Percentiles rank a stretch among this genome's conserved stretches.
Evolutionary conservation across 1,140 invertebrate genomes (phyloP).

Genomic region (Ceratosolen solmsi): DNA sequence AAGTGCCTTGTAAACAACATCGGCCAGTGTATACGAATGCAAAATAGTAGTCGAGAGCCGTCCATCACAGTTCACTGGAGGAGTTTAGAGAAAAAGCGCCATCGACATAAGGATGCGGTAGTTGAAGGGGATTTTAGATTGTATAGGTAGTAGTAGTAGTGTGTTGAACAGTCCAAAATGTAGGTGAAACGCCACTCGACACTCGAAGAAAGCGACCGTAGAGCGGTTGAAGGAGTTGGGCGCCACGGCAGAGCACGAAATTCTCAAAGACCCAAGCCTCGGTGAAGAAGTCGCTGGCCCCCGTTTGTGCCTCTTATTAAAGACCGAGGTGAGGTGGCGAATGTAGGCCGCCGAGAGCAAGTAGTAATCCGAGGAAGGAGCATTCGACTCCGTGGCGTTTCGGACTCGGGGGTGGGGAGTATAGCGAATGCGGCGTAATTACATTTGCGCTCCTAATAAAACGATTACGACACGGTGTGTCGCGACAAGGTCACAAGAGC

Average conservation of each 20-base stretch:
- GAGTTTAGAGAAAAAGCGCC: too few relatives aligned
- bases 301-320: not conserved
- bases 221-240: too few relatives aligned
- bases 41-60: too few relatives aligned
- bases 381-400: not conserved
- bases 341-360: not conserved
- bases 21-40: too few relatives aligned
- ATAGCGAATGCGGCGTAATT: not conserved
- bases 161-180: not conserved
- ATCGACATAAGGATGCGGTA: too few relatives aligned
- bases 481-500: conserved; percentile 1
- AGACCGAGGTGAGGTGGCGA: not conserved
- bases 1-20: too few relatives aligned
- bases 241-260: too few relatives aligned
- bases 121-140: too few relatives aligned
- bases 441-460: not conserved
- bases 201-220: not conserved
- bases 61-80: too few relatives aligned
- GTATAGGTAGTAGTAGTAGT: too few relatives aligned
- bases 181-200: not conserved
- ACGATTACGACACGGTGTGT: not conserved
- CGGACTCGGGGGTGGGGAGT: not conserved
- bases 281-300: too few relatives aligned
- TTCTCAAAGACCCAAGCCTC: too few relatives aligned
- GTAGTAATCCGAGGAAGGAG: not conserved